phyloP scores from a whole-genome alignment of 2,888 invertebrate species.

The Hybos culiciformis region DNA sequence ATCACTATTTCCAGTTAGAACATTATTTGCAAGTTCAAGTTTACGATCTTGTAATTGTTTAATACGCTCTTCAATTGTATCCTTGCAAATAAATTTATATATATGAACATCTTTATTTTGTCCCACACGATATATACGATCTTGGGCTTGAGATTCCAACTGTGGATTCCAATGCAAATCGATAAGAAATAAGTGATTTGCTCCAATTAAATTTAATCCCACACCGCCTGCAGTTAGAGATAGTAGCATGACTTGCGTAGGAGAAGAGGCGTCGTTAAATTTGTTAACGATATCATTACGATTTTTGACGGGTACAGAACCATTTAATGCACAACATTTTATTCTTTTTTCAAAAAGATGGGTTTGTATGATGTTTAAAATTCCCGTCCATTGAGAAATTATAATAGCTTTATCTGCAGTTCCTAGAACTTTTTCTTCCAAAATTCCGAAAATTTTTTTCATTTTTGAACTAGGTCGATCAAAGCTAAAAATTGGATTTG shows the following conservation, averaged over 20 bases:
- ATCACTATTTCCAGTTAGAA: constrained; percentile 58
- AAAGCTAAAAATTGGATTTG: constrained; percentile 57
- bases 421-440: constrained; percentile 40
- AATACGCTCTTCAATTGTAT: constrained; percentile 82
- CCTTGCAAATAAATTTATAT: constrained; percentile 70
- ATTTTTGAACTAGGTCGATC: constrained; percentile 50
- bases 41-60: constrained; percentile 67
- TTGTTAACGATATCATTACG: constrained; percentile 54
- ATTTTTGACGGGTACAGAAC: constrained; percentile 55
- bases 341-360: constrained; percentile 45
- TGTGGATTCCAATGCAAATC: constrained; percentile 98
- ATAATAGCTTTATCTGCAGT: constrained; percentile 61
- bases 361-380: constrained; percentile 55
- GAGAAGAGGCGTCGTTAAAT: constrained; percentile 50
- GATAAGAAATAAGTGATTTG: constrained; percentile 75
- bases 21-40: constrained; percentile 56
- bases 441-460: constrained; percentile 42
- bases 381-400: constrained; percentile 87
- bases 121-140: constrained; percentile 83
- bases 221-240: constrained; percentile 91
- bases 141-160: constrained; percentile 86
- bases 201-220: constrained; percentile 85
- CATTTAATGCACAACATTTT: constrained; percentile 55
- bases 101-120: constrained; percentile 69
- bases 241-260: constrained; percentile 57